A percentile compares a stretch with the other conserved stretches of the same genome.
Evolutionary conservation across 2,888 invertebrate species (phyloP).

Genomic region (Disparrhopalites patrizii): DNA sequence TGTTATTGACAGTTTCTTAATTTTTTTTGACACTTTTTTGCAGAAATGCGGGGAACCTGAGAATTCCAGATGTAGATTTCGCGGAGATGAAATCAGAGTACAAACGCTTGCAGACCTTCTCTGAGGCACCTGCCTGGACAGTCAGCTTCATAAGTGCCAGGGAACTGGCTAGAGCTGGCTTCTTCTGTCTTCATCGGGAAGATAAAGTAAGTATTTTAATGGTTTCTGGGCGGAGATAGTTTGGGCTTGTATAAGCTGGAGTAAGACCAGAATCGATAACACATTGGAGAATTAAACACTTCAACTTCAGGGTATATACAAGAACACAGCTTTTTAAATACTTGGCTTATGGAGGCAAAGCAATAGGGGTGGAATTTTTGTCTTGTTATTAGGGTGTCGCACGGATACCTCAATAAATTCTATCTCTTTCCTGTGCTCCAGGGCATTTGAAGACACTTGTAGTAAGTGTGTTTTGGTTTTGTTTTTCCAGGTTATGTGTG

Average conservation of each 20-base stretch:
- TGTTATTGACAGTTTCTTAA: too few relatives aligned
- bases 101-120: conserved; percentile 41
- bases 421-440: too few relatives aligned
- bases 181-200: conserved; percentile 70
- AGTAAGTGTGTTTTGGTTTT: neutral
- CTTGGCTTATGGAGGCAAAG: too few relatives aligned
- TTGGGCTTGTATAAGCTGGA: too few relatives aligned
- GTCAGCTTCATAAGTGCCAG: conserved; percentile 60
- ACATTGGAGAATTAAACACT: neutral
- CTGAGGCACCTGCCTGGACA: conserved; percentile 59
- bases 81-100: conserved; percentile 39
- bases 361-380: neutral
- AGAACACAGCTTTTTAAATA: too few relatives aligned
- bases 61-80: too few relatives aligned
- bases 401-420: too few relatives aligned
- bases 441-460: too few relatives aligned
- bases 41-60: too few relatives aligned
- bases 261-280: too few relatives aligned
- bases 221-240: neutral
- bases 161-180: conserved; percentile 72
- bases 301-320: too few relatives aligned
- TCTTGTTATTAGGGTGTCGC: neutral
- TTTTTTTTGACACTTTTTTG: too few relatives aligned
- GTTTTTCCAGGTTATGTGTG: conserved; percentile 71
- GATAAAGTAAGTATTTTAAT: conserved; percentile 63